Base-by-base conservation (phyloP, 2,113 vertebrate species). In the Atrichornis clamosus region DNA sequence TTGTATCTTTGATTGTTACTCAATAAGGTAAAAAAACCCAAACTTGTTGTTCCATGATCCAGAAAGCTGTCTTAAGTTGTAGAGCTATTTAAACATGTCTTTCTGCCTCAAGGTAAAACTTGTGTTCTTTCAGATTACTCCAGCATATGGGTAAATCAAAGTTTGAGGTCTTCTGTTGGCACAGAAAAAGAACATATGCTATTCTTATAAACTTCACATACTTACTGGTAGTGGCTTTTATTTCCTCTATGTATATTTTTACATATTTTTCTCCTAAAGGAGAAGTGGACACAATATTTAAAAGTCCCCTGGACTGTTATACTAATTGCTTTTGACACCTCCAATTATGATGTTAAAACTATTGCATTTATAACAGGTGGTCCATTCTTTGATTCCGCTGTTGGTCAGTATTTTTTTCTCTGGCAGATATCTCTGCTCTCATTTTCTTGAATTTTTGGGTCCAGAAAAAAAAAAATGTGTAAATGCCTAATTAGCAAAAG, bases 141-240 rank as follows among this genome's bases (percentile, higher is more conserved):
- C 55, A 76, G 83, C 96, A 97, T 97, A 96, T 95, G 95, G 96
- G 62, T 88, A 95, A 87, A 95, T 95, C 88, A 84, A 93, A 97
- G 88, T 88, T 90, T 95, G 86, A 97, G 95, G 93, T 96, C 93
- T 94, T 97, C 79, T 70, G 28, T 92, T 96, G 95, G 96, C 95
- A 96, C 84, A 82, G 90, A 39, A 81, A 58, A 92, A 84, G 90
- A 96, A 93, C 93, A 97, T 93, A 96, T 96, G 96, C 92, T 96
- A 92, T 95, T 97, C 93, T 95, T 94, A 92, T 64, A 93, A 94
- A 93, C 73, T 87, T 92, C 83, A 75, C 80, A 93, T 78, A 52
- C 86, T 95, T 93, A 30, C 83, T 89, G 44, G 17, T 92, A 55
- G 42, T 93, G 93, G 65, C 86, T 94, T 93, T 92, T 93, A 86